Conservation (phyloP, 2,113 vertebrate species). For the Microcebus griseorufus region DNA sequence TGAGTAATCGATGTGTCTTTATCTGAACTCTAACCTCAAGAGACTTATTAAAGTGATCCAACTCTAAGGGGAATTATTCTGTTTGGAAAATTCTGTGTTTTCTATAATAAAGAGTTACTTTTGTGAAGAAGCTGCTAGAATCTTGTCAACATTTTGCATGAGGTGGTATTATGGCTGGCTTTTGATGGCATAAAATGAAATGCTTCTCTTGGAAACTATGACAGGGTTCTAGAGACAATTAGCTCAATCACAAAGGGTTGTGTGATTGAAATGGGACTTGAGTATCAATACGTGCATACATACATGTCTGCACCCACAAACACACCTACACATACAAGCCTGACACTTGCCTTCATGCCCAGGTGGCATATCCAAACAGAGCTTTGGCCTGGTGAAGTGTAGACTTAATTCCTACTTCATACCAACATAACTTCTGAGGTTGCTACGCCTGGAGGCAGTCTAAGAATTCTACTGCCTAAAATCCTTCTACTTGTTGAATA, state of each 20-base stretch:
- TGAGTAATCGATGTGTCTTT: background rate
- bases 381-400: background rate
- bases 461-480: background rate
- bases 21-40: background rate
- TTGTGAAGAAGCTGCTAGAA: background rate
- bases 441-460: background rate
- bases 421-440: background rate
- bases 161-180: background rate
- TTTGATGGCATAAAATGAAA: background rate
- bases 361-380: background rate
- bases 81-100: background rate
- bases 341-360: background rate
- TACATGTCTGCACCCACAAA: background rate
- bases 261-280: background rate
- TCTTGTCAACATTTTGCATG: background rate
- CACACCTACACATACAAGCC: background rate
- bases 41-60: background rate
- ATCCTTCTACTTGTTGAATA: background rate
- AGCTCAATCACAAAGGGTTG: background rate
- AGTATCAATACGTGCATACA: background rate
- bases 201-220: background rate
- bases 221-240: background rate
- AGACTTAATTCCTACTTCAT: background rate
- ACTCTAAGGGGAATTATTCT: conserved; percentile 2
- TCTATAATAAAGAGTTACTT: background rate